A percentile compares a stretch with the other conserved stretches of the same genome.
Conservation (phyloP, 2,113 vertebrate species). For the Mohoua ochrocephala region DNA sequence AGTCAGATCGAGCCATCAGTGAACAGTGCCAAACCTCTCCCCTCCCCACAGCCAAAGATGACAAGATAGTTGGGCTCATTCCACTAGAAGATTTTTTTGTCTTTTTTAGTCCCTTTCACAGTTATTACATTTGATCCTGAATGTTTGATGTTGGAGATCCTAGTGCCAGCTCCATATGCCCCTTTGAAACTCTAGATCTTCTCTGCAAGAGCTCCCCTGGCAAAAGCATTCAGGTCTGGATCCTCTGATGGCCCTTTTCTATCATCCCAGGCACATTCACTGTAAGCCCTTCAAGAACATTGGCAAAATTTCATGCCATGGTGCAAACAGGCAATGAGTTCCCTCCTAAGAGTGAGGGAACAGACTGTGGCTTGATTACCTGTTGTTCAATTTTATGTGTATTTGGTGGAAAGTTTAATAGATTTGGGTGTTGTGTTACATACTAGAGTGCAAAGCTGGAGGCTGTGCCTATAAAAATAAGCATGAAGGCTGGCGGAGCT, state of each 20-base stretch:
- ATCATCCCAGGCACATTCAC: not conserved
- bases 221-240: not conserved
- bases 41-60: not conserved
- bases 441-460: not conserved
- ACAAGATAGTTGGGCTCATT: not conserved
- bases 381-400: slow-evolving; percentile 22
- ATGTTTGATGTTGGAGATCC: not conserved
- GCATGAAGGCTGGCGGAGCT: not conserved
- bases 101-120: not conserved
- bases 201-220: not conserved
- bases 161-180: not conserved
- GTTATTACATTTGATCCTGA: not conserved
- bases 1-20: not conserved
- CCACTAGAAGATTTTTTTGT: not conserved
- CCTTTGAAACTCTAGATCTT: not conserved
- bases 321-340: not conserved
- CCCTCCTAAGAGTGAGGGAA: not conserved
- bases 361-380: not conserved
- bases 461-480: slow-evolving; percentile 54
- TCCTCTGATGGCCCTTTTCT: not conserved
- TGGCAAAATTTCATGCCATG: not conserved
- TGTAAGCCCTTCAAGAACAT: not conserved
- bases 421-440: slow-evolving; percentile 33
- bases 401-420: slow-evolving; percentile 17
- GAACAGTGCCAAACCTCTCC: not conserved